A percentile compares a stretch with the other conserved stretches of the same genome.
Evolutionary conservation across 2,113 vertebrate genomes (phyloP).

Genomic region (Abramis brama): DNA sequence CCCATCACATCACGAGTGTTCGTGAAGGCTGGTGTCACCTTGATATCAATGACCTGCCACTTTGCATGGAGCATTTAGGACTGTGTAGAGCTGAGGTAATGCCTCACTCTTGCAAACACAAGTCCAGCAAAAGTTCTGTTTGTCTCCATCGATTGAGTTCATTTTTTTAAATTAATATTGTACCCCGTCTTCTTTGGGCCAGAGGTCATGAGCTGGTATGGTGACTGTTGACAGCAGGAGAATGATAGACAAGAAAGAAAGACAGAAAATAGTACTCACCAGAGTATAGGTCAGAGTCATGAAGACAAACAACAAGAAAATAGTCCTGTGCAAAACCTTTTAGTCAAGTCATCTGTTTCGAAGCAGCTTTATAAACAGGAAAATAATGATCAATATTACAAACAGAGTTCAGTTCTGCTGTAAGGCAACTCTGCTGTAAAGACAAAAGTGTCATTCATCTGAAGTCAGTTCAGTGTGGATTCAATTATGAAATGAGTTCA

Average conservation of each 20-base stretch:
- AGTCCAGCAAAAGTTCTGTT: slow-evolving; percentile 6
- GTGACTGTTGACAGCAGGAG: neutral
- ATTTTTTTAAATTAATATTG: neutral
- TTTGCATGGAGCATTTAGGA: slow-evolving; percentile 8
- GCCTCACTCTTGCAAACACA: neutral
- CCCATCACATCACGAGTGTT: slow-evolving; percentile 61
- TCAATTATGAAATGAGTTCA: no score
- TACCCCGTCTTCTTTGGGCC: neutral
- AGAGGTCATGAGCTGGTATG: neutral
- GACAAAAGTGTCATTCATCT: no score
- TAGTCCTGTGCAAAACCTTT: neutral
- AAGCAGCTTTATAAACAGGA: no score
- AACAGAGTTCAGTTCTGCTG: no score
- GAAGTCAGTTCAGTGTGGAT: no score
- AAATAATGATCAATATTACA: no score
- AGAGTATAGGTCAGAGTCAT: neutral
- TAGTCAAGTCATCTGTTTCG: no score
- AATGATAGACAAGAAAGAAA: neutral
- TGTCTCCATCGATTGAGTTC: neutral
- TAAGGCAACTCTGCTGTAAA: no score
- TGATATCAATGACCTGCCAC: slow-evolving; percentile 41
- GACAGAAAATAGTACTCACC: no score
- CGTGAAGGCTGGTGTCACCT: slow-evolving; percentile 37
- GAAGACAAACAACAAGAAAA: neutral
- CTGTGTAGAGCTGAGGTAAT: slow-evolving; percentile 2